Evolutionary conservation across 2,888 invertebrate genomes (phyloP), one percentile per base, ranked within the genome.

Genomic region (Eremobia ochroleuca): DNA sequence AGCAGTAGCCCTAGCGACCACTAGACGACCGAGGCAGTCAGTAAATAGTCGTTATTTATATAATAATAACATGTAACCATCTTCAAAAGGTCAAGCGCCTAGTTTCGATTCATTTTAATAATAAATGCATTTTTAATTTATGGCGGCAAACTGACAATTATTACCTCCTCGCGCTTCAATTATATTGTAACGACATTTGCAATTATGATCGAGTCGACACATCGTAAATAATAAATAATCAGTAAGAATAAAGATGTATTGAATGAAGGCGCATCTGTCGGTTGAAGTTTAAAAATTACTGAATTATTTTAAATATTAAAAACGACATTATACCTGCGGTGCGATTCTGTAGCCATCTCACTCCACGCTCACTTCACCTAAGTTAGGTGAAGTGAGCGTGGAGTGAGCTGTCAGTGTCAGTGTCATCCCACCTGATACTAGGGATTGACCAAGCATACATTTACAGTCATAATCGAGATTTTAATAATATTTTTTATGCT

Each of bases 181-280:
- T 85, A 82, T 61, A 78, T 52, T 74, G 88, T 69, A 78, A 86
- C 77, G 88, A 85, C 85, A 67, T 82, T 81, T 70, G 68, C 58
- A 62, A 73, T 71, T 67, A 74, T 76, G 62, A 83, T 68, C 59
- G 64, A 75, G 49, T 85, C 74, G 81, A 58, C 85, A 85, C 85
- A 43, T 85, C 85, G 73, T 85, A 85, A 87, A 85, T 76, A 55
- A 69, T 85, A 85, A 85, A 81, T 73, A 62, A 69, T 66, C 61
- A 58, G 18, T 72, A 43, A 37, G 64, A 66, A 61, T 43, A 52
- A 15, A 37, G 18, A 25, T 1, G 31, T 61, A 68, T 46, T 80
- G 52, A 52, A 79, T 40, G 9, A 67, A n/a, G 34, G 49, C 28
- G 25, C 46, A 79, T 80, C 49, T 72, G 81, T 64, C 58, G 46